These are phyloP conservation scores for Neotoma lepida DNA, from an alignment of 2,113 vertebrate species.

Conservation along the genomic window DNA sequence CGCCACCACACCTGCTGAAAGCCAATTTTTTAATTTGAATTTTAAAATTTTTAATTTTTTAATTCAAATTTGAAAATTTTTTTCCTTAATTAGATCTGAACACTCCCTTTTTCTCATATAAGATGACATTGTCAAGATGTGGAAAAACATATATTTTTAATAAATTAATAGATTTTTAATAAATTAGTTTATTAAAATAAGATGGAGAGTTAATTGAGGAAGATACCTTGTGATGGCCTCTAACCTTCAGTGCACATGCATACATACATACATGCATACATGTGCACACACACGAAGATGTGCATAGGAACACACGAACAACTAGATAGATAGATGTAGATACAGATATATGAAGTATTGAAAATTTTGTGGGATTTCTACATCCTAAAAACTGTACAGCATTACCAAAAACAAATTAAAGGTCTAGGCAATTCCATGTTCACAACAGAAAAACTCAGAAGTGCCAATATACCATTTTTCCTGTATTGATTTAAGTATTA, in stretches of 20 bases:
- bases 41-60: too few species aligned
- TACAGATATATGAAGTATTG: background rate
- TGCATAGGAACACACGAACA: background rate
- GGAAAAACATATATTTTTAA: background rate
- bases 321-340: background rate
- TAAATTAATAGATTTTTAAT: background rate
- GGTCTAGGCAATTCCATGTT: background rate
- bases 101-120: background rate
- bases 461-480: background rate
- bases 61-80: background rate
- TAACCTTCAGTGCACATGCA: background rate
- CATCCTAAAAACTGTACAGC: background rate
- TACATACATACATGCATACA: background rate
- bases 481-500: background rate
- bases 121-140: background rate
- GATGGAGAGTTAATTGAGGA: background rate
- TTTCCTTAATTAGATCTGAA: background rate
- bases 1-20: background rate
- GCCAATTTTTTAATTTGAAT: background rate
- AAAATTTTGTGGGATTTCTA: background rate
- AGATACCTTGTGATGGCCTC: background rate
- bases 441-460: background rate
- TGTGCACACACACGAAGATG: background rate
- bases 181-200: background rate
- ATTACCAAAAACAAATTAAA: background rate